Conservation (phyloP, 2,113 vertebrate species). For the Lasiurus cinereus region DNA sequence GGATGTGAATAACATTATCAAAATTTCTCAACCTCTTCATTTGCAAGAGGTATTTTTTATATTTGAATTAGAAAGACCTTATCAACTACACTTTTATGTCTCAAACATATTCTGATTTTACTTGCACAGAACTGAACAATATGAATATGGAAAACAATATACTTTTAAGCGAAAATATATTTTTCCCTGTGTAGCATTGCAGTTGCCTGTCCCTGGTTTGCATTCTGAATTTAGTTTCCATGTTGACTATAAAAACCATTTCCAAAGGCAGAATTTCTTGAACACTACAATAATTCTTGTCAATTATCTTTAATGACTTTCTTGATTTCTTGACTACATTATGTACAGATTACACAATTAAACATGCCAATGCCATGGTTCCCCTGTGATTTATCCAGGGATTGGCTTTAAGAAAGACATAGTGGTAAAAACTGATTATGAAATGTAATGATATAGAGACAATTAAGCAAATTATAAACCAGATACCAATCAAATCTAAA, state of each 20-base stretch:
- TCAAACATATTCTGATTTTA: neutral
- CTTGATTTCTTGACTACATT: neutral
- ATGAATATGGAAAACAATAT: neutral
- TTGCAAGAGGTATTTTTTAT: conserved; percentile 9
- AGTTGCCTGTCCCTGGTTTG: neutral
- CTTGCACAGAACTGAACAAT: neutral
- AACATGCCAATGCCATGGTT: neutral
- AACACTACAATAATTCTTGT: neutral
- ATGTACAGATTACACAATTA: neutral
- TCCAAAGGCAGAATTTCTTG: neutral
- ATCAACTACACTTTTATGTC: neutral
- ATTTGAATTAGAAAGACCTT: neutral
- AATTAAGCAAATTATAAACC: neutral
- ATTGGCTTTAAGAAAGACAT: neutral
- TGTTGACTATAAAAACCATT: conserved; percentile 40
- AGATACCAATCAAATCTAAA: neutral
- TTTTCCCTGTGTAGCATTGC: neutral
- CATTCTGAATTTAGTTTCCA: neutral
- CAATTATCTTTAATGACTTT: neutral
- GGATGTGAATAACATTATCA: neutral
- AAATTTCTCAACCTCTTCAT: neutral
- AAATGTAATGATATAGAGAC: neutral
- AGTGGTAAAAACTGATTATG: neutral
- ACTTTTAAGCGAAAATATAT: neutral
- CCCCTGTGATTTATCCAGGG: neutral